phyloP scores from a whole-genome alignment of 2,797 vertebrate species.

The Apogon talboti region DNA sequence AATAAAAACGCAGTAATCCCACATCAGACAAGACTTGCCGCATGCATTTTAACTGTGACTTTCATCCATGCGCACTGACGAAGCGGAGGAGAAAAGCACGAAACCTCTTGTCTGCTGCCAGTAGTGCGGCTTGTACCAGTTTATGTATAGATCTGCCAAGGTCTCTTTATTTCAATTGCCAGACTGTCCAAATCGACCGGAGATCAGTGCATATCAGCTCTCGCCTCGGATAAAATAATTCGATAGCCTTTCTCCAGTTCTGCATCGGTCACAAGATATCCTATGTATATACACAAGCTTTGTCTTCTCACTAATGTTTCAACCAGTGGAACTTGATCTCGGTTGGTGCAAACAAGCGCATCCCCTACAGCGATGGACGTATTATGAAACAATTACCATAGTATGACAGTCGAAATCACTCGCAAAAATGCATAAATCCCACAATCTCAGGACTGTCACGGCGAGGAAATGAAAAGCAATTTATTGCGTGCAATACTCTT shows the following conservation, averaged over 20 bases:
- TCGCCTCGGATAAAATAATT: constrained; percentile 16
- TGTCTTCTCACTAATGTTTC: constrained; percentile 65
- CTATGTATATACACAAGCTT: constrained; percentile 22
- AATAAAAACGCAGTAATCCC: constrained; percentile 63
- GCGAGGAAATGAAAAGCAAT: constrained; percentile 74
- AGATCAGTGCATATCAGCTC: constrained; percentile 30
- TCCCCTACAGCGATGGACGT: constrained; percentile 56
- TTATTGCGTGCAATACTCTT: constrained; percentile 75
- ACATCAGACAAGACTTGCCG: constrained; percentile 62
- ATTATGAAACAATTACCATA: constrained; percentile 64
- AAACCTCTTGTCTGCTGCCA: constrained; percentile 67
- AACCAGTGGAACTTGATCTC: constrained; percentile 82
- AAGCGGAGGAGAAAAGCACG: constrained; percentile 53
- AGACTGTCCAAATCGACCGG: constrained; percentile 42
- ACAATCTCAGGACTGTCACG: constrained; percentile 63
- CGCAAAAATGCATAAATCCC: constrained; percentile 60
- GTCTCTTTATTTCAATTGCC: constrained; percentile 64
- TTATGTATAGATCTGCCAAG: constrained; percentile 66
- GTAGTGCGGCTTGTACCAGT: constrained; percentile 77
- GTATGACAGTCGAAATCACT: constrained; percentile 35
- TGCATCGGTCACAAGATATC: constrained; percentile 35
- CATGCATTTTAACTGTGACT: constrained; percentile 74
- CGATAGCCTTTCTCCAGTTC: constrained; percentile 33
- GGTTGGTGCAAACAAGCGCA: constrained; percentile 66
- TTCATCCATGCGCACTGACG: constrained; percentile 73